A percentile compares a stretch with the other conserved stretches of the same genome.
Evolutionary conservation across 2,113 vertebrate species (phyloP).

Genomic region (Zapus hudsonius): DNA sequence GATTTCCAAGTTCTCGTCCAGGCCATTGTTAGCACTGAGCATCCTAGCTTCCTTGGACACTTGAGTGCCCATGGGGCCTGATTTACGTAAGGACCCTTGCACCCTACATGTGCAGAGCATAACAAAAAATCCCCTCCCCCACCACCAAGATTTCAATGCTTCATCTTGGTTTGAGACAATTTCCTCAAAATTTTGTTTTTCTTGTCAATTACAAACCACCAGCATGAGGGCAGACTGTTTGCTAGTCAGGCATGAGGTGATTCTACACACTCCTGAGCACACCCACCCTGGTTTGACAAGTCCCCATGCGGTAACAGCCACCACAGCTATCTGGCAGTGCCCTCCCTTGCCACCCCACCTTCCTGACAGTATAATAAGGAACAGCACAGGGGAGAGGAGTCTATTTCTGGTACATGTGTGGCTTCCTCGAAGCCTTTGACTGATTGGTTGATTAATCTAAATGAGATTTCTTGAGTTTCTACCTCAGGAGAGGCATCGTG

Average conservation of each 20-base stretch:
- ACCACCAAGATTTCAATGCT: background rate
- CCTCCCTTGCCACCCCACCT: background rate
- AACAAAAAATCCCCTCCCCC: background rate
- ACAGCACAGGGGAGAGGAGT: background rate
- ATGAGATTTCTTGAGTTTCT: background rate
- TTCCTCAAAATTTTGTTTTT: background rate
- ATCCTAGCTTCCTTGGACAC: background rate
- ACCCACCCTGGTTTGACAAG: background rate
- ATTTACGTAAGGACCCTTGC: background rate
- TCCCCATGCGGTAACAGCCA: background rate
- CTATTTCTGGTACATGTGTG: background rate
- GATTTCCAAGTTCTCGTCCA: background rate
- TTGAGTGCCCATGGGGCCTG: background rate
- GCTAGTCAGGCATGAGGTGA: background rate
- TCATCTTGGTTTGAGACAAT: background rate
- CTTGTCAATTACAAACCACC: background rate
- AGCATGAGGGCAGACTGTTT: background rate
- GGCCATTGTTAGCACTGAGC: background rate
- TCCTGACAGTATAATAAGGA: background rate
- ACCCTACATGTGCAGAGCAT: background rate
- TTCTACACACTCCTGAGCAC: background rate
- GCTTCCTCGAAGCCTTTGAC: background rate
- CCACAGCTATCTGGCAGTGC: background rate
- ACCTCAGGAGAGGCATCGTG: background rate
- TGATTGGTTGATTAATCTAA: background rate